Evolutionary conservation across 2,797 vertebrate genomes (phyloP).

Genomic region (Bradypodion ventrale): DNA sequence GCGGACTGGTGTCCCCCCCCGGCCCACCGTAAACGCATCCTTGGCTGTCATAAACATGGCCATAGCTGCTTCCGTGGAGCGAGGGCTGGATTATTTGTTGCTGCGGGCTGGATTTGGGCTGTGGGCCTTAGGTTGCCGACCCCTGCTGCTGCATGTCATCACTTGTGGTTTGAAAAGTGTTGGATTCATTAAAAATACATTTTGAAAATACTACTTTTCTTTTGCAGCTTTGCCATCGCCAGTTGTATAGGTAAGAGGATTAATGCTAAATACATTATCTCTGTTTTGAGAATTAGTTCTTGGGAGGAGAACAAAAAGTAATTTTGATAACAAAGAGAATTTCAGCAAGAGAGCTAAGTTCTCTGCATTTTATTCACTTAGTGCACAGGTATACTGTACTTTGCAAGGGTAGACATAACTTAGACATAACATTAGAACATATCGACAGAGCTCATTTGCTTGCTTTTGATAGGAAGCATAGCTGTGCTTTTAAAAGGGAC

Average conservation of each 20-base stretch:
- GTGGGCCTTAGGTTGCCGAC: no score
- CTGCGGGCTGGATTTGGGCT: no score
- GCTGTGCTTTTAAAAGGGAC: not conserved
- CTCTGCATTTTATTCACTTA: not conserved
- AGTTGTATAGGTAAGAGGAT: constrained; percentile 88
- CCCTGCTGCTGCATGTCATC: no score
- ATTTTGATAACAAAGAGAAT: not conserved
- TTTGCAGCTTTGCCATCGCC: constrained; percentile 84
- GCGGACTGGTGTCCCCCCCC: no score
- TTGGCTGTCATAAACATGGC: no score
- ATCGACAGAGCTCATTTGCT: not conserved
- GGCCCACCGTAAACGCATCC: no score
- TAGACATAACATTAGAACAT: no score
- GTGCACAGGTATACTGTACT: not conserved
- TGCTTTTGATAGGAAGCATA: not conserved
- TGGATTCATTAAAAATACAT: not conserved
- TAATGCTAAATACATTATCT: not conserved
- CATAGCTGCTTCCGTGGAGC: no score
- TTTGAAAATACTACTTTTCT: constrained; percentile 19
- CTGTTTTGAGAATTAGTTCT: fast-evolving
- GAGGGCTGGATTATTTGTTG: no score
- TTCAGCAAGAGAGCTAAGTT: not conserved
- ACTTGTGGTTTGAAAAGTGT: not conserved
- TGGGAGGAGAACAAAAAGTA: not conserved
- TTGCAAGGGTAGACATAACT: not conserved